These are phyloP conservation scores for Centropyge bicolor DNA, from an alignment of 2,797 vertebrate species.

Conservation along the genomic window DNA sequence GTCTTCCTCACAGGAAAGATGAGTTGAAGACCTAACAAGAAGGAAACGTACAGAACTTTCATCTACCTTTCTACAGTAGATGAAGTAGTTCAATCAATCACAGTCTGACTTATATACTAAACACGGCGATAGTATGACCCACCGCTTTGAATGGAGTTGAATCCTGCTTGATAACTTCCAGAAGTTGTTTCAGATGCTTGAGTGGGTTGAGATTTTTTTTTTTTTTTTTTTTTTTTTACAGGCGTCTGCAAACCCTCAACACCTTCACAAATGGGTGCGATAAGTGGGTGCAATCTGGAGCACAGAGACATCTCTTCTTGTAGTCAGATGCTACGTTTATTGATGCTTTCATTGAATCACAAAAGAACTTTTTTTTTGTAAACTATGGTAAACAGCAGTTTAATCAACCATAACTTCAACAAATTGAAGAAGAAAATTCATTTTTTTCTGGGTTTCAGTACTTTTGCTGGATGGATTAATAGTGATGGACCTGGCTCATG, in stretches of 20 bases:
- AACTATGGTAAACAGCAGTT: neutral
- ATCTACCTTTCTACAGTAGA: neutral
- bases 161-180: neutral
- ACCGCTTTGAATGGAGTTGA: neutral
- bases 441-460: neutral
- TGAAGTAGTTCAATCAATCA: neutral
- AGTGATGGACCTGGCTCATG: slow-evolving; percentile 24
- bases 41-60: too few relatives aligned
- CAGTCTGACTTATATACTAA: neutral
- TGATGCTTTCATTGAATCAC: neutral
- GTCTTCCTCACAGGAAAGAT: neutral
- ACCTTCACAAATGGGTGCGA: neutral
- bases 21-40: too few relatives aligned
- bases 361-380: neutral
- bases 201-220: neutral
- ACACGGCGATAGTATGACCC: neutral
- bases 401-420: neutral
- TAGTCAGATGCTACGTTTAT: neutral
- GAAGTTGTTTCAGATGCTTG: neutral
- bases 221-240: neutral
- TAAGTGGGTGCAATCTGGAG: neutral
- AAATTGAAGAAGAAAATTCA: neutral
- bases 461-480: slow-evolving; percentile 33
- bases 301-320: neutral
- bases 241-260: neutral